These are phyloP conservation scores for Plectropomus leopardus DNA, from an alignment of 2,113 vertebrate genomes.

Conservation along the genomic window DNA sequence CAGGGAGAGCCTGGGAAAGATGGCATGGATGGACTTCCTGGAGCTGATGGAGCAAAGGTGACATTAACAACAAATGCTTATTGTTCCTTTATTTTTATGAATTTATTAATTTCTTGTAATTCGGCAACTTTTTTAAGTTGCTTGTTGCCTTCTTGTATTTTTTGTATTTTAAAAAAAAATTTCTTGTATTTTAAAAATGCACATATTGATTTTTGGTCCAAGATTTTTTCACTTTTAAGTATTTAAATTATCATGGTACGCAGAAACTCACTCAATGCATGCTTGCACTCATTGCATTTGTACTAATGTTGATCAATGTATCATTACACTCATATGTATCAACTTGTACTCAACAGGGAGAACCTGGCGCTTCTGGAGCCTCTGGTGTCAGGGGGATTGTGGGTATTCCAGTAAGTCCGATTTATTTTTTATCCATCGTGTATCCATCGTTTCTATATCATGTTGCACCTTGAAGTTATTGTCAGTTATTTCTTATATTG, in stretches of 20 bases:
- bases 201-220: too few relatives aligned
- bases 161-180: too few relatives aligned
- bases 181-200: too few relatives aligned
- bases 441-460: neutral
- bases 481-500: neutral
- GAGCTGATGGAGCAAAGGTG: constrained; percentile 83
- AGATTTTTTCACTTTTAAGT: too few relatives aligned
- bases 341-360: constrained; percentile 81
- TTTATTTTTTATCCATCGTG: neutral
- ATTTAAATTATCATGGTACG: neutral
- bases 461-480: neutral
- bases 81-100: neutral
- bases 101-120: too few relatives aligned
- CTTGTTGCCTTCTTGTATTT: too few relatives aligned
- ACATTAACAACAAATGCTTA: neutral
- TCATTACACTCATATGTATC: neutral
- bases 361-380: constrained; percentile 79
- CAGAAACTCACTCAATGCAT: neutral
- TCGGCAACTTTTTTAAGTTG: too few relatives aligned
- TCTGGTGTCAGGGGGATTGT: constrained; percentile 84
- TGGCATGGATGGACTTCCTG: constrained; percentile 80
- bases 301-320: too few relatives aligned
- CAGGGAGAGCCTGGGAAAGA: constrained; percentile 82
- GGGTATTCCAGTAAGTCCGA: constrained; percentile 86
- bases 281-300: too few relatives aligned